A percentile compares a stretch with the other conserved stretches of the same genome.
Evolutionary conservation across 2,888 invertebrate genomes (phyloP).

Genomic region (Hyposoter didymator): DNA sequence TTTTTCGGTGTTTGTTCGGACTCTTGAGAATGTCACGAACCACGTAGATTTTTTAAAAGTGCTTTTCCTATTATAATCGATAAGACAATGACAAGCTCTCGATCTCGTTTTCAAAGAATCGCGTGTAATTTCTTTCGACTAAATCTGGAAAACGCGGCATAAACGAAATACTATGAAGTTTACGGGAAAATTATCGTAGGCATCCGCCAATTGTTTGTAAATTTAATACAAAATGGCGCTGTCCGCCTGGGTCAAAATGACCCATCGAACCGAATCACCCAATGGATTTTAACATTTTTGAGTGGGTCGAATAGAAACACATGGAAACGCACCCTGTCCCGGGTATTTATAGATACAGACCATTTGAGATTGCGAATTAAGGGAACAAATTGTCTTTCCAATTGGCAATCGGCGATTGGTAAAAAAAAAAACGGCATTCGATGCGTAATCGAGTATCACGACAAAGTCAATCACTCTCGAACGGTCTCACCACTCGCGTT

Average conservation of each 20-base stretch:
- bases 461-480: constrained; percentile 70
- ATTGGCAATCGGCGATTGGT: constrained; percentile 80
- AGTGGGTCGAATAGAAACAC: background rate
- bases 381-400: constrained; percentile 72
- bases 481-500: constrained; percentile 71
- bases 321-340: background rate
- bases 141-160: no score
- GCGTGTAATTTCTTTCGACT: no score
- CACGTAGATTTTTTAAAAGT: no score
- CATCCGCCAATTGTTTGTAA: background rate
- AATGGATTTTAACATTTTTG: background rate
- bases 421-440: constrained; percentile 72
- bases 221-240: background rate
- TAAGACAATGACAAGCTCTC: no score
- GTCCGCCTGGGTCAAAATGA: background rate
- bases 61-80: no score
- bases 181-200: no score
- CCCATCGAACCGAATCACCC: background rate
- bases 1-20: no score
- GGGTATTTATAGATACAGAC: background rate
- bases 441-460: constrained; percentile 69
- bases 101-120: no score
- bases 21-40: no score
- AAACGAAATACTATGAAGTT: no score
- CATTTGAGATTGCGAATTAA: constrained; percentile 63